Base-by-base conservation (phyloP, 1,140 invertebrate species). In the Lordiphosa clarofinis region DNA sequence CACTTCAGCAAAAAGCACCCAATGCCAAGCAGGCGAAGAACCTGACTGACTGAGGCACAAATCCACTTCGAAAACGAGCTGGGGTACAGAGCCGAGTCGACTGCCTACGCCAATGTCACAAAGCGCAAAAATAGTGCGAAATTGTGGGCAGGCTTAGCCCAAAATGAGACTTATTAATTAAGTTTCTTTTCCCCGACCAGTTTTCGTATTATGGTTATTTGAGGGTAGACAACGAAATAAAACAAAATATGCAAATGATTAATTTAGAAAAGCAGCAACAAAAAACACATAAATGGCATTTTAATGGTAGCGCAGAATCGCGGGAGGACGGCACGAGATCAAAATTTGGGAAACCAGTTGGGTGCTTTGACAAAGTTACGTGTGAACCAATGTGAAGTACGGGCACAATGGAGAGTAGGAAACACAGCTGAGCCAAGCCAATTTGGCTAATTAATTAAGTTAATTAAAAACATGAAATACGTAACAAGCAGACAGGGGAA, bases 91-190 rank as follows among this genome's bases (percentile, higher is more conserved):
- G 44, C 35, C 28, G 36, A 37, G 43, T 38, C 42, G 62, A 28
- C 78, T 82, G 73, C 68, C 78, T 78, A 82, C 79, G 76, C 78
- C 73, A 82, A 82, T 84, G 76, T 78, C 76, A 82, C 46, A 33
- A 43, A 53, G 49, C 65, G 46, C 61, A 57, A 82, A 82, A 82
- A 82, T 76, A 82, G 76, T 82, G 76, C 76, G 76, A 82, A 84
- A 61, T 69, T 67, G 76, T 82, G 76, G 76, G 76, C 73, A 82
- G 78, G 33, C 63, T 38, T 48, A 68, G 62, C 67, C 72, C 76
- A 81, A 74, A 82, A 69, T 64, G 72, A 68, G 72, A 69, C 76
- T 84, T 82, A 82, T 82, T 82, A 82, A 82, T 84, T 84, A 84
- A 82, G 78, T 81, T 75, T 75, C 52, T 56, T 68, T 55, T 49